These are phyloP conservation scores for Serrognathus titanus DNA, from an alignment of 2,888 invertebrate genomes.

Conservation along the genomic window DNA sequence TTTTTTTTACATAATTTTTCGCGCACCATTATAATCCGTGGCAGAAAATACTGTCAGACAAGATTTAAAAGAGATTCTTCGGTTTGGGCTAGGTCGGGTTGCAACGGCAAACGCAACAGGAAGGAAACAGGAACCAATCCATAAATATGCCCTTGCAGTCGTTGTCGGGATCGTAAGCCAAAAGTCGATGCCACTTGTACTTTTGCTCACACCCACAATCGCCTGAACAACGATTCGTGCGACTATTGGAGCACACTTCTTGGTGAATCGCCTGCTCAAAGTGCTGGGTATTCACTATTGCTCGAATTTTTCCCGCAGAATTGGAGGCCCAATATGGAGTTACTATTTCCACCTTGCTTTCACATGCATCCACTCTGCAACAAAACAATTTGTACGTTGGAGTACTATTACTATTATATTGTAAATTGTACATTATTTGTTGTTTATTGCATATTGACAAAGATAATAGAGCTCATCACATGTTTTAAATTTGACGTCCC, in stretches of 20 bases:
- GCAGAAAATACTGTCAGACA: conserved; percentile 1
- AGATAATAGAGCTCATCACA: too few species aligned
- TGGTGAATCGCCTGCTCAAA: conserved; percentile 94
- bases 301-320: conserved; percentile 85
- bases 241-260: conserved; percentile 84
- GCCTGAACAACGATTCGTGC: conserved; percentile 76
- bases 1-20: background rate
- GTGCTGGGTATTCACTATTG: conserved; percentile 91
- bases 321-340: conserved; percentile 95
- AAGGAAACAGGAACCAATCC: conserved; percentile 92
- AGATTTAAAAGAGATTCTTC: background rate
- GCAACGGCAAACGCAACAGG: conserved; percentile 83
- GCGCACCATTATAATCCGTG: background rate
- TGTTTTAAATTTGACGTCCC: too few species aligned
- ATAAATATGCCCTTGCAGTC: conserved; percentile 92
- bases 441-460: too few species aligned
- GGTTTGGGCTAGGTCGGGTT: conserved; percentile 32
- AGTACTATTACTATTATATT: too few species aligned
- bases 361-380: conserved; percentile 79
- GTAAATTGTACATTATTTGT: too few species aligned
- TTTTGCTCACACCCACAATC: conserved; percentile 91
- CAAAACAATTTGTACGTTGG: too few species aligned
- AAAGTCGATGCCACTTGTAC: conserved; percentile 79
- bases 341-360: conserved; percentile 87
- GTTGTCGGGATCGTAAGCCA: conserved; percentile 90